Evolutionary conservation across 2,888 invertebrate genomes (phyloP).

Genomic region (Herminia tarsipennalis): DNA sequence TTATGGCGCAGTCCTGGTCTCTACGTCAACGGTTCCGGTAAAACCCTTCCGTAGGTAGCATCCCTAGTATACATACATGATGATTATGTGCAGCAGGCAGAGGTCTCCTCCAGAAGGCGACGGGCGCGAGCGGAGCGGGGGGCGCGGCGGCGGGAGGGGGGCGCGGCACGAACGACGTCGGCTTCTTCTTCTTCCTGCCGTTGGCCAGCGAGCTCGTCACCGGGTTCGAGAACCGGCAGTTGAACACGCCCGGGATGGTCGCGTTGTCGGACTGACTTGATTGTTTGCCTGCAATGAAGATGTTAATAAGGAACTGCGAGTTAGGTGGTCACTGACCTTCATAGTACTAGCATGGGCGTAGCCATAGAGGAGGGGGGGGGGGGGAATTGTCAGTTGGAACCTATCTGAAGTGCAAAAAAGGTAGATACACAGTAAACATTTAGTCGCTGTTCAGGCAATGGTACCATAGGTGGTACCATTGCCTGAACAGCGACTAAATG

Average conservation of each 20-base stretch:
- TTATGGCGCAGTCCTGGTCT: too few relatives aligned
- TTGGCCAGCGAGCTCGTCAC: constrained; percentile 81
- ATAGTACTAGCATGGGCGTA: too few relatives aligned
- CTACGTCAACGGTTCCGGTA: too few relatives aligned
- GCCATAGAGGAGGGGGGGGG: too few relatives aligned
- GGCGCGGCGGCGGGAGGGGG: constrained; percentile 89
- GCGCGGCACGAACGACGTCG: constrained; percentile 94
- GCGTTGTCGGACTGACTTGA: constrained; percentile 63
- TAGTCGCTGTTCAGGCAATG: too few relatives aligned
- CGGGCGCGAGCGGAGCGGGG: constrained; percentile 84
- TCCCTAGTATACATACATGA: constrained; percentile 58
- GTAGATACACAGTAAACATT: too few relatives aligned
- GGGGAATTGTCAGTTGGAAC: too few relatives aligned
- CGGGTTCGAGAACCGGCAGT: constrained; percentile 93
- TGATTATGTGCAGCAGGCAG: constrained; percentile 85
- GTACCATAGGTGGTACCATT: too few relatives aligned
- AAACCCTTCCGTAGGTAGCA: neutral
- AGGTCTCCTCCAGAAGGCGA: constrained; percentile 92
- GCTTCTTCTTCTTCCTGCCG: constrained; percentile 94
- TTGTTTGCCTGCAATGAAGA: constrained; percentile 58
- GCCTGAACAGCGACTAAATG: too few relatives aligned
- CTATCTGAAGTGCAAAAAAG: too few relatives aligned
- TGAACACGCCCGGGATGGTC: constrained; percentile 94
- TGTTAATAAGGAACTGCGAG: neutral
- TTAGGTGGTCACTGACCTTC: too few relatives aligned